A percentile compares a stretch with the other conserved stretches of the same genome.
Evolutionary conservation across 1,140 invertebrate genomes (phyloP).

Genomic region (Chymomyza costata): DNA sequence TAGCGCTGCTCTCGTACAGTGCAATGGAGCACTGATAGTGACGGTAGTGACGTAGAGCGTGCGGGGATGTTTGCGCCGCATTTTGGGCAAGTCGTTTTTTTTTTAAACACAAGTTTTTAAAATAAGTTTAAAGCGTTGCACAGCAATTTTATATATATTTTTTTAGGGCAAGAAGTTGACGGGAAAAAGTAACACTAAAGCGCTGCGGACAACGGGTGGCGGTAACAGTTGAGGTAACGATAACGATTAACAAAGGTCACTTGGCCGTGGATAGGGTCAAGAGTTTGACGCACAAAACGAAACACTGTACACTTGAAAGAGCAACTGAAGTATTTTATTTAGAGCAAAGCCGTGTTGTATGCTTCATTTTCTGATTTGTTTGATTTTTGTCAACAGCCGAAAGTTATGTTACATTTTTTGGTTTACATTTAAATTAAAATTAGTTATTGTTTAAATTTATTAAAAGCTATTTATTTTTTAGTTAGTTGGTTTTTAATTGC

Average conservation of each 20-base stretch:
- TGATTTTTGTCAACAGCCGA: conserved; percentile 20
- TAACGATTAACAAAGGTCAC: no score
- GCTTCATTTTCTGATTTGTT: conserved; percentile 25
- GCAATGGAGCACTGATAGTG: not conserved
- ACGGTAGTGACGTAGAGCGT: conserved; percentile 15
- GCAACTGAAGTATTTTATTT: conserved; percentile 16
- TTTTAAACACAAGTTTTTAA: conserved; percentile 16
- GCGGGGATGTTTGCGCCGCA: conserved; percentile 35
- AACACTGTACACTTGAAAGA: conserved; percentile 19
- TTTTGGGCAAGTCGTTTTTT: conserved; percentile 25
- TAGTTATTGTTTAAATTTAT: conserved; percentile 16
- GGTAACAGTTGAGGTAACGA: no score
- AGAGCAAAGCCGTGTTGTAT: conserved; percentile 38
- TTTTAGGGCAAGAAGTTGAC: not conserved
- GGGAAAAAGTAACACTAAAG: conserved; percentile 22
- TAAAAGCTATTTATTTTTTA: conserved; percentile 4
- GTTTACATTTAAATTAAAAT: no score
- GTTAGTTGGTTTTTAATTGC: conserved; percentile 1
- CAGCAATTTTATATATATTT: no score
- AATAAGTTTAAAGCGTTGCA: conserved; percentile 2
- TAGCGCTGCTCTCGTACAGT: not conserved
- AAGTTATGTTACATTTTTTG: conserved; percentile 17
- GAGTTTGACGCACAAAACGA: conserved; percentile 31
- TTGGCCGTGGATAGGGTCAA: conserved; percentile 15
- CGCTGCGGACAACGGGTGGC: conserved; percentile 58